Evolutionary conservation across 2,888 invertebrate genomes (phyloP), one percentile per base, ranked within the genome.

Genomic region (Neria commutata): DNA sequence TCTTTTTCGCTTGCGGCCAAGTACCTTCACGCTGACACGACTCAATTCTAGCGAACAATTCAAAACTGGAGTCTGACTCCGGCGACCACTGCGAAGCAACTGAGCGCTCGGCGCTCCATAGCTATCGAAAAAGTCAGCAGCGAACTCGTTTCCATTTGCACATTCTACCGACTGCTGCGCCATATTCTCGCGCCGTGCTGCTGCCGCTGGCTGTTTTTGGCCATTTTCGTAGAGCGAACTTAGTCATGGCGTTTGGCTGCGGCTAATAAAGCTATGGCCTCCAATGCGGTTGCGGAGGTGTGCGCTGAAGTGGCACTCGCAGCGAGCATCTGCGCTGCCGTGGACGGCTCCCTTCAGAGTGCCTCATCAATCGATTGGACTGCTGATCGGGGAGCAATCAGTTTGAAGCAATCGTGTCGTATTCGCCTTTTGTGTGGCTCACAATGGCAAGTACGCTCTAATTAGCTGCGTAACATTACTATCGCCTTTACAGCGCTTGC

Each of bases 1-100:
- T n/a, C 37, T 37, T 6, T 6, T 37, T 37, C 8, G n/a, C n/a
- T 14, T 37, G n/a, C 16, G 37, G 37, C 8, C 6, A 37, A 37
- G 37, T n/a, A 42, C 42, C 14, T 42, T 42, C 5, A n/a, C 37
- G n/a, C 37, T 37, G 11, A 29, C 11, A 37, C 17, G 21, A 19
- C 42, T 42, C 42, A 42, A 17, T 42, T 42, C 42, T 19, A 42
- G 42, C 19, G 19, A 19, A 42, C 42, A 21, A 42, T 29, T 17
- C 14, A 8, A 10, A 5, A 49, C 2, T 14, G 2, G 16, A 46
- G 65, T 65, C 74, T 62, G 64, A 47, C 69, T 53, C 64, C 62
- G 60, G 40, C 74, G 65, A 73, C 70, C 63, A 68, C 60, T 70
- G 60, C 64, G 55, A 53, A 63, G 66, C 73, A 63, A 75, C 74